These are phyloP conservation scores for Callyntrura sp. DNA, from an alignment of 2,888 invertebrate species.

Conservation along the genomic window DNA sequence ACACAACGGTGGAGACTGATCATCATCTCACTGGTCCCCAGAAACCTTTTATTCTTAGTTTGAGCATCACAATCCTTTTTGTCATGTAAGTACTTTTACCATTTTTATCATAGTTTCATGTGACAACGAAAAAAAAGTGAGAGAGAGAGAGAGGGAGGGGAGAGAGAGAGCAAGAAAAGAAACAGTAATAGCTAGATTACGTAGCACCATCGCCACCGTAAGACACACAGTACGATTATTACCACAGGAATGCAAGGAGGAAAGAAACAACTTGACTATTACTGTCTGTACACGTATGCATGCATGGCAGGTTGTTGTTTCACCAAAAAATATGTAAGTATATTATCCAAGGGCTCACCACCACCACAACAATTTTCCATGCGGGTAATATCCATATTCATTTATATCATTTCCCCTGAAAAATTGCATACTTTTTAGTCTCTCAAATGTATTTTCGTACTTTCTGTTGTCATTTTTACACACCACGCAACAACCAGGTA, in stretches of 20 bases:
- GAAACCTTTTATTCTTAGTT: slow-evolving; percentile 78
- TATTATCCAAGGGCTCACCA: slow-evolving; percentile 10
- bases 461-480: slow-evolving; percentile 53
- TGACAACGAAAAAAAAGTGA: slow-evolving; percentile 25
- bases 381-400: neutral
- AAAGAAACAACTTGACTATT: slow-evolving; percentile 21
- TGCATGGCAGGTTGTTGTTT: slow-evolving; percentile 7
- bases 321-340: slow-evolving; percentile 4
- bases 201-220: slow-evolving; percentile 47
- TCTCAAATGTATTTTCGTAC: neutral
- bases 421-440: slow-evolving; percentile 23
- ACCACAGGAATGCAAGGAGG: slow-evolving; percentile 40
- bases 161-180: slow-evolving; percentile 64
- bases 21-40: slow-evolving; percentile 73
- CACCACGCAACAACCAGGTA: slow-evolving; percentile 27
- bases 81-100: slow-evolving; percentile 72
- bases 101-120: slow-evolving; percentile 75
- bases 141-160: slow-evolving; percentile 9
- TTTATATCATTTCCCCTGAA: slow-evolving; percentile 9
- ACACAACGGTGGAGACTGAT: slow-evolving; percentile 68
- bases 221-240: slow-evolving; percentile 45
- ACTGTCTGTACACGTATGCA: neutral
- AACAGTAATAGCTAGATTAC: slow-evolving; percentile 72
- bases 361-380: slow-evolving; percentile 9
- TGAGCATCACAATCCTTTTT: slow-evolving; percentile 76